Conservation (phyloP, 2,797 vertebrate genomes). For the Syndactyla subalaris region DNA sequence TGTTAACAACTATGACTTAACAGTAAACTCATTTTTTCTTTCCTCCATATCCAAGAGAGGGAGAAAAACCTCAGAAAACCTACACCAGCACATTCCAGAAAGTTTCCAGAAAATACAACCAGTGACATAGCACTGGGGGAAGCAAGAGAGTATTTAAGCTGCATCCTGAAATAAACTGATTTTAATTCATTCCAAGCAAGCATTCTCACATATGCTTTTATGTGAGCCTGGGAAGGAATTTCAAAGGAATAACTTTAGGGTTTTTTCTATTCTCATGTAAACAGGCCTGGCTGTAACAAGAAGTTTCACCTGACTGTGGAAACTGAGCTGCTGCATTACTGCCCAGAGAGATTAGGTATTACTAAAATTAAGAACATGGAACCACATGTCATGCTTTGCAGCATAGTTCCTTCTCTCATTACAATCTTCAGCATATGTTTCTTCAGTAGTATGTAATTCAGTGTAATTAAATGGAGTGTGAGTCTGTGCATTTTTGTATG, state of each 20-base stretch:
- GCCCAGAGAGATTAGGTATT: slow-evolving; percentile 53
- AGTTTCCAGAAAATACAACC: neutral
- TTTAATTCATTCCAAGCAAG: neutral
- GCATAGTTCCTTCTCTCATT: slow-evolving; percentile 62
- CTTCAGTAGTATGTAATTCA: neutral
- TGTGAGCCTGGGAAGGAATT: neutral
- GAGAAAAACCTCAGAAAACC: neutral
- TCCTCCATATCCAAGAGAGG: neutral
- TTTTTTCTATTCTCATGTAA: neutral
- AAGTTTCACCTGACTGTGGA: slow-evolving; percentile 50
- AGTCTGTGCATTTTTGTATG: neutral
- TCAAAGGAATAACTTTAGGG: neutral
- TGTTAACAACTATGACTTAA: neutral
- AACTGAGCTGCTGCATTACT: slow-evolving; percentile 52
- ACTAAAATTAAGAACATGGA: slow-evolving; percentile 50
- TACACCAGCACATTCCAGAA: neutral
- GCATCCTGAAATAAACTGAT: neutral
- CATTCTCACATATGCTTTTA: neutral
- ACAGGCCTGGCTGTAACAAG: slow-evolving; percentile 1
- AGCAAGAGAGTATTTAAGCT: neutral
- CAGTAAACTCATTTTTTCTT: neutral
- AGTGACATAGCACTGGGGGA: neutral
- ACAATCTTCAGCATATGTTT: slow-evolving; percentile 28
- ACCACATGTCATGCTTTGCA: slow-evolving; percentile 45
- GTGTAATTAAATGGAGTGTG: neutral